phyloP scores from a whole-genome alignment of 2,797 vertebrate genomes.

The Poecilia picta region DNA sequence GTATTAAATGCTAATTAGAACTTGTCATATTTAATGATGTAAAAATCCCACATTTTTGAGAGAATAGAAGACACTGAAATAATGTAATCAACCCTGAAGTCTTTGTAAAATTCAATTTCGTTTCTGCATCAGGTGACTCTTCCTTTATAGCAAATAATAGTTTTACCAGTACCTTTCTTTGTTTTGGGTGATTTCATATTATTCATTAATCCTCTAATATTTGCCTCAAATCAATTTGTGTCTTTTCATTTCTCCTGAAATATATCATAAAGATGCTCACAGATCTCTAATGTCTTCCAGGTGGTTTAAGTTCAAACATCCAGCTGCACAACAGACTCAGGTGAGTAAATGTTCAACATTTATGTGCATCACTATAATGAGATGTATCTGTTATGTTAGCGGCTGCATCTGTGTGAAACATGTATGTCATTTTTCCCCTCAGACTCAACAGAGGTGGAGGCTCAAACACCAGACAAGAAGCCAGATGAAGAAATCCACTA shows the following conservation, averaged over 20 bases:
- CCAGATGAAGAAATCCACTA: background rate
- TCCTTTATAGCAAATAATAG: background rate
- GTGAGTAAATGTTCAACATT: background rate
- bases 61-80: background rate
- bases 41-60: too few species aligned
- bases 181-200: background rate
- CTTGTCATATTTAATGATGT: background rate
- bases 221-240: background rate
- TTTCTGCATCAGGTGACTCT: background rate
- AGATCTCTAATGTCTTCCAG: background rate
- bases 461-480: background rate
- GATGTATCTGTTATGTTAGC: background rate
- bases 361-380: too few species aligned
- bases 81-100: background rate
- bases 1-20: background rate
- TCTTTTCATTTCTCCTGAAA: background rate
- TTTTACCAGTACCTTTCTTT: background rate
- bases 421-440: background rate
- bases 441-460: rapidly evolving
- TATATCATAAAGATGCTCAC: background rate
- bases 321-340: background rate
- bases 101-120: background rate
- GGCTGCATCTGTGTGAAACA: background rate
- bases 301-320: background rate
- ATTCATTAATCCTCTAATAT: background rate